phyloP scores from a whole-genome alignment of 2,113 vertebrate species.

The Serilophus lunatus region DNA sequence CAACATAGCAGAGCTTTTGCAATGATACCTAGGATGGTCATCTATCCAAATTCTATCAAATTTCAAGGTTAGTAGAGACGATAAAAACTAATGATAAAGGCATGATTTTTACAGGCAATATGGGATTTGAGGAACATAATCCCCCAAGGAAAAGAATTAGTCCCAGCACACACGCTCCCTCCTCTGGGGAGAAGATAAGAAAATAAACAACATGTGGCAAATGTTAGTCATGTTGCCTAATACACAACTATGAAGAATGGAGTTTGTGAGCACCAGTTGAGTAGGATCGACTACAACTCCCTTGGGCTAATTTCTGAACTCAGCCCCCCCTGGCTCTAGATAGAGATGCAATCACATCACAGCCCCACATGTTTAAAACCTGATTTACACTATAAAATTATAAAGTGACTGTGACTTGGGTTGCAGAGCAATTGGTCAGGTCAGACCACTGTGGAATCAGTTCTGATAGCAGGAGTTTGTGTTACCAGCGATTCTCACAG shows the following conservation, averaged over 20 bases:
- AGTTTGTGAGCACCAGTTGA: neutral
- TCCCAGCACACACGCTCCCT: neutral
- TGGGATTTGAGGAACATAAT: neutral
- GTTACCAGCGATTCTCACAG: neutral
- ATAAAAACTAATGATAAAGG: neutral
- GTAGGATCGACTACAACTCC: neutral
- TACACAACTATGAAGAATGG: neutral
- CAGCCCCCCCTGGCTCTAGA: neutral
- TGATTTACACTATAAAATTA: neutral
- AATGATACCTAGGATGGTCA: rapidly evolving
- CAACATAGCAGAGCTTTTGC: neutral
- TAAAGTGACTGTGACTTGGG: neutral
- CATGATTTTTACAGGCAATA: neutral
- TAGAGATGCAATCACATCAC: neutral
- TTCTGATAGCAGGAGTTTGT: neutral
- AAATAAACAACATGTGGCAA: conserved; percentile 31
- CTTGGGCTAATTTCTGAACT: neutral
- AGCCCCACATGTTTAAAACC: neutral
- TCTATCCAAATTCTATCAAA: neutral
- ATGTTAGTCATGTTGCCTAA: neutral
- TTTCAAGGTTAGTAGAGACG: neutral
- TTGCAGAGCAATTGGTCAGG: neutral
- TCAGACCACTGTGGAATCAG: neutral
- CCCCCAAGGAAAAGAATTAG: neutral
- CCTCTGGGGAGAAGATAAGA: neutral